phyloP scores from a whole-genome alignment of 1,140 invertebrate species.

The Drosophila micromelanica region DNA sequence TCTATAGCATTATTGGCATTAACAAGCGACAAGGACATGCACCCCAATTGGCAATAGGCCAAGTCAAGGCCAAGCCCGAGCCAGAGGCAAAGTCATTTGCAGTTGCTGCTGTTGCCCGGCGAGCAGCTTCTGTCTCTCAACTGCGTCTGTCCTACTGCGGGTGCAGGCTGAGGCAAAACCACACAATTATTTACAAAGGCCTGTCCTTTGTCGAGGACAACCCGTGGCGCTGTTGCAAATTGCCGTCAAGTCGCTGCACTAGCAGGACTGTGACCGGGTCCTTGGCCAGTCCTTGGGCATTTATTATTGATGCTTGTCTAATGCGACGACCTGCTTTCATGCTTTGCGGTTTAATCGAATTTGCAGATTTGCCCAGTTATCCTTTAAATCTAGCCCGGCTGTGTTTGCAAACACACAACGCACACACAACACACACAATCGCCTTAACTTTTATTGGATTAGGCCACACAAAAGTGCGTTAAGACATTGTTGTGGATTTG shows the following conservation, averaged over 20 bases:
- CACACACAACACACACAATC: not conserved
- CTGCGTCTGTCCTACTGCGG: not conserved
- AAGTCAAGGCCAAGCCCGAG: constrained; percentile 55
- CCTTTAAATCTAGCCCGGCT: constrained; percentile 38
- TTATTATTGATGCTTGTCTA: constrained; percentile 29
- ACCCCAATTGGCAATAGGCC: not conserved
- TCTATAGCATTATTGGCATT: constrained; percentile 41
- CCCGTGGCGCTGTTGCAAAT: constrained; percentile 63
- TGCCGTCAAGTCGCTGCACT: constrained; percentile 57
- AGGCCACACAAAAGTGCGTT: constrained; percentile 72
- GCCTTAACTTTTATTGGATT: constrained; percentile 73
- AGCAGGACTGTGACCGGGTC: constrained; percentile 44
- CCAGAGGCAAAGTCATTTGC: constrained; percentile 59
- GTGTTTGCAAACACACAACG: constrained; percentile 70
- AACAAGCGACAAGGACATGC: constrained; percentile 52
- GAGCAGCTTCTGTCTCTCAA: constrained; percentile 34
- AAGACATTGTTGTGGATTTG: constrained; percentile 33
- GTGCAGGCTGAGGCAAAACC: constrained; percentile 41
- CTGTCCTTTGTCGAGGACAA: constrained; percentile 29
- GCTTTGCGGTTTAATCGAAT: constrained; percentile 81
- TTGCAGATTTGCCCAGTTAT: constrained; percentile 65
- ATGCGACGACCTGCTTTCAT: constrained; percentile 44
- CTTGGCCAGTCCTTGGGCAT: not conserved
- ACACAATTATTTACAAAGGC: constrained; percentile 65
- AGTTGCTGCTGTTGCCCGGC: constrained; percentile 70